Percentiles rank a stretch among this genome's conserved stretches.
Conservation (phyloP, 2,888 invertebrate genomes). For the Acholoe squamosa region DNA sequence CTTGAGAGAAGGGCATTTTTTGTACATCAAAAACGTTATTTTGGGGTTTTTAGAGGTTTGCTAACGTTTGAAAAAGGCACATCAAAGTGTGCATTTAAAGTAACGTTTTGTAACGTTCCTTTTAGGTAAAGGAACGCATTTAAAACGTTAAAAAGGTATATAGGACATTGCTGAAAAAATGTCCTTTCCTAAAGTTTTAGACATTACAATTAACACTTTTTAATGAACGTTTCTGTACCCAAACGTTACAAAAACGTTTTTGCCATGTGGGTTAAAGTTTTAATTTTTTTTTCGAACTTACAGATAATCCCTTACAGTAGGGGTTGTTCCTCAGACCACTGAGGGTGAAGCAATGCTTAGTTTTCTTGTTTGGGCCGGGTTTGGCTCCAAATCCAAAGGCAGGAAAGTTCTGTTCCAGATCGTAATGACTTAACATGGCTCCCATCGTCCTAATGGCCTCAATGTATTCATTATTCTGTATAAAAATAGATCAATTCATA, state of each 20-base stretch:
- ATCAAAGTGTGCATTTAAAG: too few species aligned
- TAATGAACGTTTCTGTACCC: neutral
- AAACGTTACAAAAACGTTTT: neutral
- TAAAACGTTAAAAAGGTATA: too few species aligned
- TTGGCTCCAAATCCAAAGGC: constrained; percentile 67
- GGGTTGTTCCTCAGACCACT: constrained; percentile 25
- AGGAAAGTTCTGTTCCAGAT: constrained; percentile 51
- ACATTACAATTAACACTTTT: neutral
- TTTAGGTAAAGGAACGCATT: too few species aligned
- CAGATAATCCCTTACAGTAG: constrained; percentile 54
- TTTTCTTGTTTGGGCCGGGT: neutral
- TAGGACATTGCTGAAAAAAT: too few species aligned
- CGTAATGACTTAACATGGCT: constrained; percentile 39
- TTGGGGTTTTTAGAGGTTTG: too few species aligned
- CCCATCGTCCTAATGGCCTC: constrained; percentile 63
- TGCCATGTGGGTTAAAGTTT: too few species aligned
- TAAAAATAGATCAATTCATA: too few species aligned
- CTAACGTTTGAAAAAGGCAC: too few species aligned
- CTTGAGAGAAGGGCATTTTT: too few species aligned
- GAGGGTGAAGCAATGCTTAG: constrained; percentile 63
- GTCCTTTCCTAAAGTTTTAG: neutral
- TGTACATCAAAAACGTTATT: too few species aligned
- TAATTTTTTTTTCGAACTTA: too few species aligned
- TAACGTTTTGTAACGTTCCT: too few species aligned
- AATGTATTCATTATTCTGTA: constrained; percentile 64